Evolutionary conservation across 2,797 vertebrate genomes (phyloP), one percentile per base, ranked within the genome.

Genomic region (Eleutherodactylus coqui): DNA sequence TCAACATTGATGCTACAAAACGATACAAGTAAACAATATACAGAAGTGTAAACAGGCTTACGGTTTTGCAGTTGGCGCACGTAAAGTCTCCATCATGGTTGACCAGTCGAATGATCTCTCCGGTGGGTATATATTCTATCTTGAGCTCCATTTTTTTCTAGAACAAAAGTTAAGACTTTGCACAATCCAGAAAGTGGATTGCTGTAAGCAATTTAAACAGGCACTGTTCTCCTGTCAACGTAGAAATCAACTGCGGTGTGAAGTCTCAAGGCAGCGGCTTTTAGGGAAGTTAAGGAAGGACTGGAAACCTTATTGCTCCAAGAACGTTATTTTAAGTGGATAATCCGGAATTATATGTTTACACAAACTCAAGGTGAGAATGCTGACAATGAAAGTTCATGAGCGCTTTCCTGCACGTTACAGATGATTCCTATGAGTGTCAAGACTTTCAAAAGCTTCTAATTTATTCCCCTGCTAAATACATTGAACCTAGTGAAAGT

Each of bases 41-140:
- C 29, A 10, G 67, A 27, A 41, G 32, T 51, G 32, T 9, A 51
- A 27, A 80, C 7, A 62, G 16, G 62, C 94, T 95, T 92, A 95
- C 94, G 49, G 88, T 90, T 83, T 91, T 93, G 92, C 90, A 89
- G 86, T 81, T 87, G 49, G 86, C 17, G 49, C 82, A 87, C 55
- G 85, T 14, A 29, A 80, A 55, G n/a, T 89, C 88, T 87, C 89
- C 91, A 88, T 88, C 89, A 67, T 36, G 90, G 49, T 92, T 85
- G 19, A 92, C 92, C 90, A 94, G 91, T 0, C 89, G 91, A 90
- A 94, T 93, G 88, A 95, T 93, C 89, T 94, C 94, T 89, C 94
- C 94, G 0, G 94, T 94, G 84, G 94, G 93, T 88, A 94, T 79
- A 47, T 80, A 84, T 62, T 94, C 93, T 73, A 94, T 89, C 47